Evolutionary conservation across 2,888 invertebrate species (phyloP).

Genomic region (Aquatica leii): DNA sequence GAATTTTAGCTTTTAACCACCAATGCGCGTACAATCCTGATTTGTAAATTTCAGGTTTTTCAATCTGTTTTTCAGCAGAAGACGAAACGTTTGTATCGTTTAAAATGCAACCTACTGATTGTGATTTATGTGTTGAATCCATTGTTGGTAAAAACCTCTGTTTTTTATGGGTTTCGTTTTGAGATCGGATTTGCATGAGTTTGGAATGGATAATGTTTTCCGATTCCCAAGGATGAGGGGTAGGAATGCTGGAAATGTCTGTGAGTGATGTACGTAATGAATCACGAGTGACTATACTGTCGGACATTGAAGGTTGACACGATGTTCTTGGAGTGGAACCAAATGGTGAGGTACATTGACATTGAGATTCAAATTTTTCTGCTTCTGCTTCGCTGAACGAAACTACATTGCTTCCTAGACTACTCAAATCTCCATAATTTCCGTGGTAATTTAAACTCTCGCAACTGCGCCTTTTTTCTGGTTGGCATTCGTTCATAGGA

Average conservation of each 20-base stretch:
- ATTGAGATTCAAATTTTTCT: conserved; percentile 73
- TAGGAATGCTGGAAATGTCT: conserved; percentile 51
- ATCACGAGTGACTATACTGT: conserved; percentile 64
- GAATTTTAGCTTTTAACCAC: conserved; percentile 90
- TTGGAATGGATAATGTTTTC: conserved; percentile 63
- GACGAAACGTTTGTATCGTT: conserved; percentile 15
- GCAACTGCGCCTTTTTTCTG: conserved; percentile 48
- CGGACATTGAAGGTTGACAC: conserved; percentile 67
- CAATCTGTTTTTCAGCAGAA: conserved; percentile 49
- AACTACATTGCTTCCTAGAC: conserved; percentile 50
- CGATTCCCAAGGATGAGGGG: conserved; percentile 61
- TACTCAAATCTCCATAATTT: conserved; percentile 47
- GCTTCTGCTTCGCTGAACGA: conserved; percentile 67
- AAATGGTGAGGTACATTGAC: conserved; percentile 77
- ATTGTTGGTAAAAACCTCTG: conserved; percentile 23
- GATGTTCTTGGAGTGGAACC: conserved; percentile 76
- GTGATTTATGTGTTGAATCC: conserved; percentile 47
- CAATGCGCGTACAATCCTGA: conserved; percentile 90
- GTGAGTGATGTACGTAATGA: conserved; percentile 61
- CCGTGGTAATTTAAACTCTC: conserved; percentile 48
- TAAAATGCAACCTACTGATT: conserved; percentile 47
- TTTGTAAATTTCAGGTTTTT: conserved; percentile 71
- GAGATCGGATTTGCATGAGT: conserved; percentile 48
- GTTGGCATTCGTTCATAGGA: conserved; percentile 46
- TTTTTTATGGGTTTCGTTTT: conserved; percentile 19